phyloP scores from a whole-genome alignment of 2,113 vertebrate species.

The Hemiscyllium ocellatum region DNA sequence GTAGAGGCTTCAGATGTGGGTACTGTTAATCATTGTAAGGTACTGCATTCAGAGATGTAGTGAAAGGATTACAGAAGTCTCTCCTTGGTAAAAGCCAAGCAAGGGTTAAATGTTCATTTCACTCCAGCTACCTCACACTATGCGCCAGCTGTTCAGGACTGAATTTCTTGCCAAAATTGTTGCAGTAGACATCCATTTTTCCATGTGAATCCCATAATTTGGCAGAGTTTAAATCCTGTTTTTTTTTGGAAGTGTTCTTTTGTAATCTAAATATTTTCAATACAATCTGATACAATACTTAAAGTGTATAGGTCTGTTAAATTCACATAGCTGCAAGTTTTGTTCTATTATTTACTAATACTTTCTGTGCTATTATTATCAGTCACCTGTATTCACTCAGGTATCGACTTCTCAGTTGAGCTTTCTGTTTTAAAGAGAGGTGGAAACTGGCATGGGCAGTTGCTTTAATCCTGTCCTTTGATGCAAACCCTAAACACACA shows the following conservation, averaged over 20 bases:
- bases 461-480: too few relatives aligned
- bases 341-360: neutral
- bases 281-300: neutral
- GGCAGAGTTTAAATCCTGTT: neutral
- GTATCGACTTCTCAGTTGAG: neutral
- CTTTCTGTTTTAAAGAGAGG: too few relatives aligned
- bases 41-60: neutral
- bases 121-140: conserved; percentile 16
- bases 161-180: conserved; percentile 12
- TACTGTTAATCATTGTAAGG: conserved; percentile 15
- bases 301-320: neutral
- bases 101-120: conserved; percentile 30
- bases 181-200: conserved; percentile 5
- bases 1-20: neutral
- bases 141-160: neutral
- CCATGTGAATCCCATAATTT: conserved; percentile 34
- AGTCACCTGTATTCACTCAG: neutral
- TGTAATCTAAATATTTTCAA: conserved; percentile 19
- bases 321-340: conserved; percentile 7
- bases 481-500: too few relatives aligned
- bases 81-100: neutral
- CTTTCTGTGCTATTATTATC: neutral
- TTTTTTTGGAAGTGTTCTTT: neutral
- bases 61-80: neutral
- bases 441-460: too few relatives aligned